Conservation (phyloP, 2,888 invertebrate genomes). For the Formica aserva region DNA sequence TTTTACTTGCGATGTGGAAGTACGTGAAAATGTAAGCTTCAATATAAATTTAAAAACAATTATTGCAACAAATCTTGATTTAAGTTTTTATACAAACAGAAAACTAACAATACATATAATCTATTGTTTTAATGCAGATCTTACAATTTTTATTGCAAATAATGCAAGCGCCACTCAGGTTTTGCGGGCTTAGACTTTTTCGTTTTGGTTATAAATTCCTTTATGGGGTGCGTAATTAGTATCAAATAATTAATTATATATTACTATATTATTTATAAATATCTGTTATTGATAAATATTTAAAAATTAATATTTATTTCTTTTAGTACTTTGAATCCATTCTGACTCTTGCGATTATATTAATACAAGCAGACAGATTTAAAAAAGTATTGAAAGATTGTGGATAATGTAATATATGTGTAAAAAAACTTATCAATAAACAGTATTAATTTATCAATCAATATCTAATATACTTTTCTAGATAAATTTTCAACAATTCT, state of each 20-base stretch:
- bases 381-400: background rate
- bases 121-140: background rate
- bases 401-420: background rate
- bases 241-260: background rate
- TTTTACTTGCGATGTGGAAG: background rate
- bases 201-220: slow-evolving; percentile 34
- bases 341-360: slow-evolving; percentile 25
- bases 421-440: background rate
- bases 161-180: slow-evolving; percentile 5
- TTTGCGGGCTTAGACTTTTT: background rate
- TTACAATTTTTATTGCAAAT: slow-evolving; percentile 21
- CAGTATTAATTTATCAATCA: background rate
- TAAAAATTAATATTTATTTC: background rate
- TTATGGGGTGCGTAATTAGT: background rate
- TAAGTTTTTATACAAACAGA: background rate
- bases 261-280: background rate
- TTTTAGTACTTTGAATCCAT: slow-evolving; percentile 10
- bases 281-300: background rate
- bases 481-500: background rate
- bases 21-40: slow-evolving; percentile 17
- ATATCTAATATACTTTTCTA: background rate
- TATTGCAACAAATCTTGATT: background rate
- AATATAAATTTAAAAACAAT: background rate
- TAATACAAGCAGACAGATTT: slow-evolving; percentile 13
- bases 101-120: background rate